Evolutionary conservation across 2,797 vertebrate genomes (phyloP).

Genomic region (Esox masquinongy): DNA sequence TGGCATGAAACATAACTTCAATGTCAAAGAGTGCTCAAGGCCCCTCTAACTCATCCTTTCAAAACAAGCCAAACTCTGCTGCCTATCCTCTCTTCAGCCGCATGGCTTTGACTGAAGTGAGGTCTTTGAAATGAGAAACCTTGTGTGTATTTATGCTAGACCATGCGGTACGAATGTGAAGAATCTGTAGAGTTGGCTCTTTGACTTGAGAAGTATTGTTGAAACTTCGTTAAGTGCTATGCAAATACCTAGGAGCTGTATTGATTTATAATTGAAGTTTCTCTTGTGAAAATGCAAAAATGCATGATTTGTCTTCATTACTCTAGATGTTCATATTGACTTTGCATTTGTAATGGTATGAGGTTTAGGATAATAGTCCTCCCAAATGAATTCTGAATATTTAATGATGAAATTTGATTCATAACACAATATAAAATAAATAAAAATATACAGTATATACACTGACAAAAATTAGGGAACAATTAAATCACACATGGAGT

Average conservation of each 20-base stretch:
- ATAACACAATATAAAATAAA: too few relatives aligned
- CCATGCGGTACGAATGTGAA: slow-evolving; percentile 17
- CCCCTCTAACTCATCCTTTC: slow-evolving; percentile 28
- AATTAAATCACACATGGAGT: too few relatives aligned
- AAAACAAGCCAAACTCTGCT: slow-evolving; percentile 35
- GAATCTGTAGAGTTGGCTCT: slow-evolving; percentile 28
- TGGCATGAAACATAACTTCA: slow-evolving; percentile 40
- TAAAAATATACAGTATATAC: too few relatives aligned
- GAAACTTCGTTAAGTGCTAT: not conserved
- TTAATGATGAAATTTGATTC: not conserved
- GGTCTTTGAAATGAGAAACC: slow-evolving; percentile 32
- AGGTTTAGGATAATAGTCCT: not conserved
- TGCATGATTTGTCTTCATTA: slow-evolving; percentile 48
- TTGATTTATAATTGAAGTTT: slow-evolving; percentile 60
- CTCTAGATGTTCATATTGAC: not conserved
- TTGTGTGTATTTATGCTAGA: not conserved
- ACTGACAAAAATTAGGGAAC: too few relatives aligned
- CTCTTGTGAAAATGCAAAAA: slow-evolving; percentile 45
- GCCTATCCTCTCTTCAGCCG: slow-evolving; percentile 22
- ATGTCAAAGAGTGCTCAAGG: slow-evolving; percentile 43
- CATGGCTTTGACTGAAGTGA: slow-evolving; percentile 38
- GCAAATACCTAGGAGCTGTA: slow-evolving; percentile 49
- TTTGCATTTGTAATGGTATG: not conserved
- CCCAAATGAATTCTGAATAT: not conserved
- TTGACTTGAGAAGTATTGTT: slow-evolving; percentile 31